Conservation (phyloP, 2,888 invertebrate genomes). For the Celastrina argiolus region DNA sequence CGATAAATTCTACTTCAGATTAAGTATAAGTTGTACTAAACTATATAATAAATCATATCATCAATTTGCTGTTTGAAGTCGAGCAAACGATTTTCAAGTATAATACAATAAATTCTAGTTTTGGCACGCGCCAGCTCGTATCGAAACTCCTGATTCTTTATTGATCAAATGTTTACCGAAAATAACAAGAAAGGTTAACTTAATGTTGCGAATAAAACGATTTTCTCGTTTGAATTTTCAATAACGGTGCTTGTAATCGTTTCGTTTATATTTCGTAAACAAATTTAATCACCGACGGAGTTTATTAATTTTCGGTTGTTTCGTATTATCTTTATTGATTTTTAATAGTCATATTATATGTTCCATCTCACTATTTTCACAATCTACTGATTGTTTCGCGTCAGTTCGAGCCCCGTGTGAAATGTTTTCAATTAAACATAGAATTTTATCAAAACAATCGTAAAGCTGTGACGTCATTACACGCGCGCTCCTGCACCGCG, state of each 20-base stretch:
- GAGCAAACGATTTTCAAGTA: constrained; percentile 43
- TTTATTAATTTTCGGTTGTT: neutral
- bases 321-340: neutral
- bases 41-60: constrained; percentile 21
- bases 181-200: constrained; percentile 21
- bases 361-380: neutral
- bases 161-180: constrained; percentile 22
- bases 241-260: neutral
- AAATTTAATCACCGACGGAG: neutral
- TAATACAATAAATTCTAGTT: constrained; percentile 57
- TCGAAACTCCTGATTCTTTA: constrained; percentile 20
- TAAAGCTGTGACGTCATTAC: constrained; percentile 54
- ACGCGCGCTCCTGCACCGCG: constrained; percentile 60
- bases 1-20: constrained; percentile 2
- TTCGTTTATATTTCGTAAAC: neutral
- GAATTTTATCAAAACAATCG: constrained; percentile 39
- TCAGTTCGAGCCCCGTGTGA: neutral
- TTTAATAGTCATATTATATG: neutral
- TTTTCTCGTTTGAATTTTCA: constrained; percentile 9
- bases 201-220: constrained; percentile 17
- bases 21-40: neutral
- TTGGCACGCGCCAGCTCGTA: constrained; percentile 49
- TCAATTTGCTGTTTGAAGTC: constrained; percentile 28
- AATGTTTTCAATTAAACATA: constrained; percentile 19
- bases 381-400: neutral